A percentile compares a stretch with the other conserved stretches of the same genome.
Evolutionary conservation across 2,113 vertebrate species (phyloP).

Genomic region (Podilymbus podiceps): DNA sequence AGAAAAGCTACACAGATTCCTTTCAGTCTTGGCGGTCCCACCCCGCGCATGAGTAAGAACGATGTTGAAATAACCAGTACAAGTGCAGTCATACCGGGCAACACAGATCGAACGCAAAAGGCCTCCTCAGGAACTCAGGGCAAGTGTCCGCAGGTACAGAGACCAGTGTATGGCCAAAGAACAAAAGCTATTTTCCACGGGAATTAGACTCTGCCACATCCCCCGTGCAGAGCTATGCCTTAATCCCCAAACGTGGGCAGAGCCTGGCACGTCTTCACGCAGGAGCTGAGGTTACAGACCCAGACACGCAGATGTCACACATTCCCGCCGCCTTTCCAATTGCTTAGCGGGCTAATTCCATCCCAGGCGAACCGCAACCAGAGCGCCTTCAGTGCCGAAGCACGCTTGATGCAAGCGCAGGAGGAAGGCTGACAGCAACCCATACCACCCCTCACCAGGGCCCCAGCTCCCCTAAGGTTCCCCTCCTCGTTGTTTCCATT

Average conservation of each 20-base stretch:
- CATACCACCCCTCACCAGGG: not conserved
- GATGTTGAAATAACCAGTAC: not conserved
- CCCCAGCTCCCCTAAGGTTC: not conserved
- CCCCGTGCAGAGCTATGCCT: fast-evolving
- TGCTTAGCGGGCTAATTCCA: not conserved
- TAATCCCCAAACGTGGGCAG: not conserved
- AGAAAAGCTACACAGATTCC: not conserved
- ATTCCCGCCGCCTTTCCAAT: not conserved
- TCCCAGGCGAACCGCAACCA: not conserved
- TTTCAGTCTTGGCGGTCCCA: not conserved
- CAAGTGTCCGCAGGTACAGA: not conserved
- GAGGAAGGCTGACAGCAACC: not conserved
- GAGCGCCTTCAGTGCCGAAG: constrained; percentile 5
- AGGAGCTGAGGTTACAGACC: not conserved
- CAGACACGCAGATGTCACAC: not conserved
- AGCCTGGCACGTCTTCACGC: fast-evolving
- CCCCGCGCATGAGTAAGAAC: not conserved
- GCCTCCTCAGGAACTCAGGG: not conserved
- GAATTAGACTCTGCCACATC: not conserved
- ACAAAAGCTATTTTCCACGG: not conserved
- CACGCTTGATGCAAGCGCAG: not conserved
- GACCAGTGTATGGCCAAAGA: not conserved
- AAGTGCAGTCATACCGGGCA: not conserved
- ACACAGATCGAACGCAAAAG: not conserved
- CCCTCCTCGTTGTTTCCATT: constrained; percentile 2